These are phyloP conservation scores for Cephalopachus bancanus DNA, from an alignment of 2,797 vertebrate genomes.

Conservation along the genomic window DNA sequence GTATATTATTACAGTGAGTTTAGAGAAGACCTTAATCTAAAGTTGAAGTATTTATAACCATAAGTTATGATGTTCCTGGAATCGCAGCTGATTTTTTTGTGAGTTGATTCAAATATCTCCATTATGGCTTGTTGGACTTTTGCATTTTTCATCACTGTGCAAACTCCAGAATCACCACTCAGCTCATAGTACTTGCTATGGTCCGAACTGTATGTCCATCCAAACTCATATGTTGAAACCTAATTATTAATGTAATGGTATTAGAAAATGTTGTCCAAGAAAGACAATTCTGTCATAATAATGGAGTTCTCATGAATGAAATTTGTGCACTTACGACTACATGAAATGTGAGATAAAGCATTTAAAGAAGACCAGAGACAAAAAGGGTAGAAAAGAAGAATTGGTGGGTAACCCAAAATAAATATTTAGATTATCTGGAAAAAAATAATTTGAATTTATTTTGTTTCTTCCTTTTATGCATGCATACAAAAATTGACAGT, in stretches of 20 bases:
- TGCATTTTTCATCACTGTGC: not conserved
- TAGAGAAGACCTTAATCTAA: not conserved
- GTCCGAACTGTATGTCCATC: too few relatives aligned
- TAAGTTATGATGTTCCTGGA: not conserved
- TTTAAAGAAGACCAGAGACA: not conserved
- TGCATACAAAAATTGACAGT: not conserved
- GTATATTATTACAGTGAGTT: not conserved
- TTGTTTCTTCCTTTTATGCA: not conserved
- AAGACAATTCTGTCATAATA: not conserved
- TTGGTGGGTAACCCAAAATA: not conserved
- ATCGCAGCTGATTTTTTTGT: not conserved
- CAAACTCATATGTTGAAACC: not conserved
- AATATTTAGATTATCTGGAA: not conserved
- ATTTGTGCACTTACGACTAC: not conserved
- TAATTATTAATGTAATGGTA: not conserved
- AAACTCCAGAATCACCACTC: not conserved
- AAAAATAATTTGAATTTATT: not conserved
- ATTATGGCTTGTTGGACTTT: not conserved
- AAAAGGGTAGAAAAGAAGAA: not conserved
- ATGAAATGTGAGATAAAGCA: not conserved
- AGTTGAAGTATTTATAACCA: not conserved
- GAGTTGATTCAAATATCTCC: not conserved
- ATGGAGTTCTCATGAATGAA: too few relatives aligned
- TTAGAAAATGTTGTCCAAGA: not conserved
- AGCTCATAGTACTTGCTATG: not conserved